A percentile compares a stretch with the other conserved stretches of the same genome.
phyloP scores from a whole-genome alignment of 2,113 vertebrate genomes.

The Paramormyrops kingsleyae region DNA sequence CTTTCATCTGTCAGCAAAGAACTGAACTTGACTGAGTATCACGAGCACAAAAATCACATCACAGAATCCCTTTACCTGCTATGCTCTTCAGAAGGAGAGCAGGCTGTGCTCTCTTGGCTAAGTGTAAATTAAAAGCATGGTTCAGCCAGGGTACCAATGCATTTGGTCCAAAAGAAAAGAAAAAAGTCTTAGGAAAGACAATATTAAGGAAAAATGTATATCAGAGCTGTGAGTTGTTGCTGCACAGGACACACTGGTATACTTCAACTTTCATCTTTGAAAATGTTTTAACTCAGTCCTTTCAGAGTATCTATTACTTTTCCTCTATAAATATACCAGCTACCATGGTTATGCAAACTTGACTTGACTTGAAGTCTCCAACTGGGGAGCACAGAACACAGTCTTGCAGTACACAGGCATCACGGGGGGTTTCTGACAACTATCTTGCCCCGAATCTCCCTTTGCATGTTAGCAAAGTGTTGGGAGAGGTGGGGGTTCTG shows the following conservation, averaged over 20 bases:
- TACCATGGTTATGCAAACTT: not conserved
- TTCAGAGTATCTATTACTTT: not conserved
- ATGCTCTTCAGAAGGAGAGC: not conserved
- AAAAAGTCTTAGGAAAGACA: not conserved
- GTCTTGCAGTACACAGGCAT: not conserved
- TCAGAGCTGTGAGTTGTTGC: not conserved
- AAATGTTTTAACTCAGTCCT: not conserved
- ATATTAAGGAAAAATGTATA: not conserved
- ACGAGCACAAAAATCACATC: not conserved
- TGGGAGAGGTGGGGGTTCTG: slow-evolving; percentile 51
- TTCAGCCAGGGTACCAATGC: not conserved
- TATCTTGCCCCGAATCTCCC: slow-evolving; percentile 45
- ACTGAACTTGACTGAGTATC: not conserved
- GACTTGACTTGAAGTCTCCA: not conserved
- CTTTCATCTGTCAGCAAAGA: not conserved
- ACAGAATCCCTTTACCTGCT: too few relatives aligned
- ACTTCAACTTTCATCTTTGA: not conserved
- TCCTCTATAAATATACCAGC: not conserved
- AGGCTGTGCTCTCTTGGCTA: not conserved
- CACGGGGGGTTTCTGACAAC: slow-evolving; percentile 33
- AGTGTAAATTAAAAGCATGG: not conserved
- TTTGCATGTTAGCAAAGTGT: slow-evolving; percentile 61
- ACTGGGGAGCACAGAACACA: not conserved
- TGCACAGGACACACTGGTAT: not conserved
- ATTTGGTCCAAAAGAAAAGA: not conserved